phyloP scores from a whole-genome alignment of 2,888 invertebrate genomes.

The Zygogramma bicolorata region DNA sequence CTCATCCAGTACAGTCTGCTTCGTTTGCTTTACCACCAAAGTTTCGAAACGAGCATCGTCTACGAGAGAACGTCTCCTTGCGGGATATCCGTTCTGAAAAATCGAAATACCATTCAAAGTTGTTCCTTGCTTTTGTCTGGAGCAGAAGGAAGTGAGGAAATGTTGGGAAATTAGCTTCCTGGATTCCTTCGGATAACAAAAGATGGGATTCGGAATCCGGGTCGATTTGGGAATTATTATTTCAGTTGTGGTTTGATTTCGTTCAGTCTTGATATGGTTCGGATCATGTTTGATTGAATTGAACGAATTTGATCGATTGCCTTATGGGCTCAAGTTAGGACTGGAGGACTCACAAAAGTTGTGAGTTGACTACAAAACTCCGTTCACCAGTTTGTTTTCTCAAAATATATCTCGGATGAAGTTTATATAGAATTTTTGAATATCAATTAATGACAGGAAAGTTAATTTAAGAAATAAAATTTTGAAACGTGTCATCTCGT shows the following conservation, averaged over 20 bases:
- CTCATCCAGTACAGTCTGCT: constrained; percentile 92
- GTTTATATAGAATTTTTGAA: no score
- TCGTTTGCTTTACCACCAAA: constrained; percentile 93
- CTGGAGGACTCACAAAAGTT: no score
- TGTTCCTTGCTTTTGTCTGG: constrained; percentile 52
- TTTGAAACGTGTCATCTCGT: background rate
- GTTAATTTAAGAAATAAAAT: no score
- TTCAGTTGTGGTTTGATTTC: background rate
- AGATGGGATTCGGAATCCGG: background rate
- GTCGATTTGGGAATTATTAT: background rate
- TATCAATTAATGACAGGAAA: no score
- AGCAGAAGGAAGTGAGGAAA: constrained; percentile 56
- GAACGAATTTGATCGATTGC: no score
- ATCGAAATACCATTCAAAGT: constrained; percentile 37
- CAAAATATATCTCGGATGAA: no score
- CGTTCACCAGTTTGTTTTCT: no score
- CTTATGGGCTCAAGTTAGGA: no score
- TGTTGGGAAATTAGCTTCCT: constrained; percentile 57
- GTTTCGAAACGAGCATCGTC: constrained; percentile 98
- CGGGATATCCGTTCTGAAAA: constrained; percentile 95
- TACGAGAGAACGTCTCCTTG: constrained; percentile 93
- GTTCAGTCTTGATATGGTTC: background rate
- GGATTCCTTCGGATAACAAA: constrained; percentile 42
- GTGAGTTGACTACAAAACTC: no score
- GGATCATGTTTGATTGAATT: no score